These are phyloP conservation scores for Vidua chalybeata DNA, from an alignment of 2,113 vertebrate genomes.

Conservation along the genomic window DNA sequence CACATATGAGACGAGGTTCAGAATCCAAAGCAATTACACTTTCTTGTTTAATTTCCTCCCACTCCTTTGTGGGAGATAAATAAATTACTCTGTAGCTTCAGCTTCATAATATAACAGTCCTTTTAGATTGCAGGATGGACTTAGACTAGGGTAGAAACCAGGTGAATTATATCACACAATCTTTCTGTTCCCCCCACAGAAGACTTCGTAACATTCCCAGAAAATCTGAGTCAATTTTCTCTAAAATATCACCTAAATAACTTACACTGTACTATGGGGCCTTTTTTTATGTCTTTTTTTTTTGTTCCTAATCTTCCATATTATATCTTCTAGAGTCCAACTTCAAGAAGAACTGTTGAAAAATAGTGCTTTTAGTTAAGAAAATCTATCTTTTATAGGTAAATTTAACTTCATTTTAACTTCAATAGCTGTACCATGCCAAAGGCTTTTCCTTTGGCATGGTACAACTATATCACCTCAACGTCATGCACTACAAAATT, in stretches of 20 bases:
- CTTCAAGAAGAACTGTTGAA: neutral
- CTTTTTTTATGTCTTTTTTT: neutral
- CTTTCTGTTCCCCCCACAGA: neutral
- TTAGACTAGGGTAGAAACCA: neutral
- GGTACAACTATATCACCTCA: neutral
- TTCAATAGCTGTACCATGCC: neutral
- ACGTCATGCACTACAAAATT: neutral
- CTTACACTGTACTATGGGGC: fast-evolving
- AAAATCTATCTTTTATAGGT: neutral
- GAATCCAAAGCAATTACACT: neutral
- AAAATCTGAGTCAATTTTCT: neutral
- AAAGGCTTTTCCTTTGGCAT: neutral
- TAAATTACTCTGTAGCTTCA: neutral
- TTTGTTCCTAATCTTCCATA: neutral
- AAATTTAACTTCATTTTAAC: neutral
- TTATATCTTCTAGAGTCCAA: neutral
- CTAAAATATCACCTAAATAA: neutral
- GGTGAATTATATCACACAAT: neutral
- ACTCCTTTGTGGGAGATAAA: neutral
- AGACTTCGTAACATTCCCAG: neutral
- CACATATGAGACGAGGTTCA: neutral
- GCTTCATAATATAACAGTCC: neutral
- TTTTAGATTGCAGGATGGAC: neutral
- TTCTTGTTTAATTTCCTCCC: neutral
- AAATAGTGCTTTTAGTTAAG: neutral